phyloP scores from a whole-genome alignment of 2,113 vertebrate genomes.

The Varanus komodoensis region DNA sequence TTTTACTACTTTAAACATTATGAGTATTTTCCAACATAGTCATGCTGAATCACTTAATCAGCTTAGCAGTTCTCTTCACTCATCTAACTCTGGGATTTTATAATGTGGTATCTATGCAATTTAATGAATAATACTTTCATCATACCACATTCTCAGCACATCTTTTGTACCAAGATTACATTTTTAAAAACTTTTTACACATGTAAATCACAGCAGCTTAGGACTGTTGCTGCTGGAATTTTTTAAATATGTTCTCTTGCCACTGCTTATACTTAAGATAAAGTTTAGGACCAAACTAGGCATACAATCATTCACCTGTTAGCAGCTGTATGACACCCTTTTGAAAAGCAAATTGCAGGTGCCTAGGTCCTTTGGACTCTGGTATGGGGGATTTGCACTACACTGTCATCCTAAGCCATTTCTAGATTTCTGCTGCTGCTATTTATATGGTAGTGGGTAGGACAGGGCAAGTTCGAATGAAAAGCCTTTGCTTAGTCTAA shows the following conservation, averaged over 20 bases:
- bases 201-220: constrained; percentile 5
- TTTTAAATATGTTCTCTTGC: neutral
- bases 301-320: neutral
- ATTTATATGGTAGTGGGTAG: neutral
- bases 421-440: neutral
- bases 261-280: neutral
- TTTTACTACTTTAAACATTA: constrained; percentile 17
- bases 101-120: constrained; percentile 41
- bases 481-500: neutral
- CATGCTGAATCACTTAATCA: constrained; percentile 41
- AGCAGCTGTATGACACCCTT: too few relatives aligned
- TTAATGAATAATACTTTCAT: constrained; percentile 30
- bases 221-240: neutral
- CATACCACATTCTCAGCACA: constrained; percentile 30
- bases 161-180: constrained; percentile 7
- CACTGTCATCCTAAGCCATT: neutral
- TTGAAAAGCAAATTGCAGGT: neutral
- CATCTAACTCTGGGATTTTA: constrained; percentile 40
- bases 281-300: neutral
- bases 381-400: neutral
- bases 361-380: neutral
- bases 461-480: neutral
- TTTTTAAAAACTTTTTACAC: neutral
- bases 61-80: constrained; percentile 25
- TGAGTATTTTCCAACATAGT: constrained; percentile 4